Evolutionary conservation across 2,888 invertebrate species (phyloP), one percentile per base, ranked within the genome.

Genomic region (Plagiodera versicolora): DNA sequence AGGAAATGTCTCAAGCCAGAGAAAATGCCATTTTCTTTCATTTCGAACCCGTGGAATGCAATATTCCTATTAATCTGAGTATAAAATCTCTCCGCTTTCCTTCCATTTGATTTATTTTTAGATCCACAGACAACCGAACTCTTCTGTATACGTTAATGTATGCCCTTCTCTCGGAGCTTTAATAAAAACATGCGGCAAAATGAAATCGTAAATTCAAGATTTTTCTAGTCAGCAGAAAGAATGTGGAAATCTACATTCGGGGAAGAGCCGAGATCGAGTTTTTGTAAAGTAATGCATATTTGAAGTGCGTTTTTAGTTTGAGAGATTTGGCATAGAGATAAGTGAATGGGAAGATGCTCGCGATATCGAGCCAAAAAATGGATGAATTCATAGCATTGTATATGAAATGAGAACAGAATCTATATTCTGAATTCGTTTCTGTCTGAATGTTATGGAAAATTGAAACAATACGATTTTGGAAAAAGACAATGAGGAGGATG

Each of bases 1-100:
- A 63, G 67, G 62, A 65, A 70, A 68, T 59, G 61, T 65, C 65
- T 61, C 60, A 61, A 61, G 61, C 65, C 61, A 24, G 59, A 66
- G 66, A 64, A 66, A 69, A 69, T 64, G 66, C 57, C 58, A 65
- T 63, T 67, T 63, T 60, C 35, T 67, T 56, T 62, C 58, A 53
- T 56, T 57, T 61, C 18, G 52, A 24, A 52, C 14, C 45, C 17
- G 39, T 44, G 32, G 56, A 60, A 63, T 56, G 56, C 59, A 63
- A 63, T 63, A 63, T 63, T 60, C 63, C 51, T 63, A 63, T 60
- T 60, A 63, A 57, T 35, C 58, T 19, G 53, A 48, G 53, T 53
- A 55, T 60, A 47, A 60, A 64, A 59, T 64, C 50, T 58, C 58
- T 54, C 59, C 51, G 54, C 61, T 64, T 61, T 64, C 55, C 49